These are phyloP conservation scores for Blera fallax DNA, from an alignment of 2,888 invertebrate genomes.

Conservation along the genomic window DNA sequence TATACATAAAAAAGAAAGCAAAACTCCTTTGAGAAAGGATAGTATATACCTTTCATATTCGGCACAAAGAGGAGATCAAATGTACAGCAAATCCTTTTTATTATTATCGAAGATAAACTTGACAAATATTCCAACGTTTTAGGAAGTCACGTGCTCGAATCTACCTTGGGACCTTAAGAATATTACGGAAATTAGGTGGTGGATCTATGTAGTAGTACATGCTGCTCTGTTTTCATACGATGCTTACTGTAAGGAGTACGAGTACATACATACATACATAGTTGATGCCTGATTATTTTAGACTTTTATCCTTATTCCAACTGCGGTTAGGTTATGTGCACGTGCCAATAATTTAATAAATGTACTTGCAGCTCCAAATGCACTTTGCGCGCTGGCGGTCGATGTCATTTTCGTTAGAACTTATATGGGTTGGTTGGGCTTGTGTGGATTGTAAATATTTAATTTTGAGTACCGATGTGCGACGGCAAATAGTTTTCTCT, in stretches of 20 bases:
- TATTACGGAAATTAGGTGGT: slow-evolving; percentile 36
- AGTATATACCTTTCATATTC: neutral
- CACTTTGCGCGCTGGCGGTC: slow-evolving; percentile 47
- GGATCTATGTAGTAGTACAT: neutral
- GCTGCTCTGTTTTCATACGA: neutral
- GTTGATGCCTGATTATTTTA: slow-evolving; percentile 45
- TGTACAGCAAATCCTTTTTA: neutral
- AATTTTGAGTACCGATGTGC: slow-evolving; percentile 39
- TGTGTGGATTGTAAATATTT: slow-evolving; percentile 62
- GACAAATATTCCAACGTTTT: slow-evolving; percentile 32
- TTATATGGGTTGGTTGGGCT: slow-evolving; percentile 40
- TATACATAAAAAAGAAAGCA: too few relatives aligned
- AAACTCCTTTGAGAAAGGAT: too few relatives aligned
- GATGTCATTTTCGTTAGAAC: slow-evolving; percentile 53
- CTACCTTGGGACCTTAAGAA: slow-evolving; percentile 31
- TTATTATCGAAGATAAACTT: slow-evolving; percentile 22
- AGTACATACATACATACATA: neutral
- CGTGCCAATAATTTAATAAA: slow-evolving; percentile 70
- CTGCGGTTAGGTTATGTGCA: slow-evolving; percentile 45
- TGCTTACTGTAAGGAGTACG: neutral
- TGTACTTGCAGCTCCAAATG: slow-evolving; percentile 52
- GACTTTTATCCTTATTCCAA: slow-evolving; percentile 56
- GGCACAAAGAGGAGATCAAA: neutral
- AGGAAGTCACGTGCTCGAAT: slow-evolving; percentile 51
- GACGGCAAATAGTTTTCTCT: slow-evolving; percentile 46